A percentile compares a stretch with the other conserved stretches of the same genome.
phyloP scores from a whole-genome alignment of 1,140 invertebrate species.

The Neomicropteryx cornuta region DNA sequence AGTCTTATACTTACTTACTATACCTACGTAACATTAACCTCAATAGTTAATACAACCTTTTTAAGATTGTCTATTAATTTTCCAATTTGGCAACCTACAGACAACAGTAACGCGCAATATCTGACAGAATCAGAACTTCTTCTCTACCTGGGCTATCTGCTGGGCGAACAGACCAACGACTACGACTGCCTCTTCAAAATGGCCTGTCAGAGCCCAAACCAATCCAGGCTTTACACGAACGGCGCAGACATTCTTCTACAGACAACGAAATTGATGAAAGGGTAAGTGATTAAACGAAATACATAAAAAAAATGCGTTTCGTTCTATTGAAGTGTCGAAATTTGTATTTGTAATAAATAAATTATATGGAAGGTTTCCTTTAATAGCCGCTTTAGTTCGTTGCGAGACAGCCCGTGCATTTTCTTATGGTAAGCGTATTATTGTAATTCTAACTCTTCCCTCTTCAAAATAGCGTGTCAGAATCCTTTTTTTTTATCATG shows the following conservation, averaged over 20 bases:
- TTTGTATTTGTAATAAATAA: too few relatives aligned
- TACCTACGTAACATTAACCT: too few relatives aligned
- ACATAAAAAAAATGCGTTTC: slow-evolving; percentile 1
- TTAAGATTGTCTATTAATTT: slow-evolving; percentile 10
- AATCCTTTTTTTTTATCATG: not conserved
- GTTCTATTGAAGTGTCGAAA: too few relatives aligned
- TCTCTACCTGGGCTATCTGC: slow-evolving; percentile 55
- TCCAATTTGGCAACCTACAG: too few relatives aligned
- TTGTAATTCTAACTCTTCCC: slow-evolving; percentile 2
- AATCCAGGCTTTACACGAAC: slow-evolving; percentile 59
- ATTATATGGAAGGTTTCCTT: too few relatives aligned
- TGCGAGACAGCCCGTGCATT: too few relatives aligned
- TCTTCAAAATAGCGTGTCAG: slow-evolving; percentile 1
- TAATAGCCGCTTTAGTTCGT: too few relatives aligned
- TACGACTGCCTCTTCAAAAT: slow-evolving; percentile 65
- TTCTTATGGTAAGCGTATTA: not conserved
- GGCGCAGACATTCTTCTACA: slow-evolving; percentile 64
- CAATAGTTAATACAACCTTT: too few relatives aligned
- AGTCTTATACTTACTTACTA: too few relatives aligned
- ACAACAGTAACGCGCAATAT: slow-evolving; percentile 32
- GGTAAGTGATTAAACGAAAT: slow-evolving; percentile 34
- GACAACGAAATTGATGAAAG: slow-evolving; percentile 53
- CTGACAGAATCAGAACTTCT: slow-evolving; percentile 56
- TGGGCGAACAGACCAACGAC: slow-evolving; percentile 48
- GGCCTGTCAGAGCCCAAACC: slow-evolving; percentile 60